phyloP scores from a whole-genome alignment of 2,113 vertebrate species.

The Leiothrix lutea region DNA sequence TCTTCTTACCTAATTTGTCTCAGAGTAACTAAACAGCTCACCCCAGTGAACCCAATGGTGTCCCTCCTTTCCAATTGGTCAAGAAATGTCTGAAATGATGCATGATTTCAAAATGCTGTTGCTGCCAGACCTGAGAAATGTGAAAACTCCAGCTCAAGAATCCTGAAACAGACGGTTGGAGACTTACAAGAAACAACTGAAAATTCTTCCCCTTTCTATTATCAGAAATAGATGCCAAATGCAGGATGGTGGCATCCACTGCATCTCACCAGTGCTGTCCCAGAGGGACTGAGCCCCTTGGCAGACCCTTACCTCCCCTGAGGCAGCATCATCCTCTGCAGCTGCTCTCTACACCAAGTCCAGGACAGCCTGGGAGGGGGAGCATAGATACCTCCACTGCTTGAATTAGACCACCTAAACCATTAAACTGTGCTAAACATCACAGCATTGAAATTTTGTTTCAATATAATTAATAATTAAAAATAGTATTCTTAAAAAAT shows the following conservation, averaged over 20 bases:
- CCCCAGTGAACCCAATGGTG: not conserved
- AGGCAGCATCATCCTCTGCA: not conserved
- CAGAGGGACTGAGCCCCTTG: not conserved
- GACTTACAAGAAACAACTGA: not conserved
- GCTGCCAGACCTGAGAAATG: not conserved
- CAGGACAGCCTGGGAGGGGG: not conserved
- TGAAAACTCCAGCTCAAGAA: not conserved
- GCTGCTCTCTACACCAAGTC: fast-evolving
- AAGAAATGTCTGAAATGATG: not conserved
- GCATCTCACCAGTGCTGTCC: not conserved
- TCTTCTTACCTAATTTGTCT: not conserved
- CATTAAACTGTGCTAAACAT: not conserved
- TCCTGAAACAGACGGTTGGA: not conserved
- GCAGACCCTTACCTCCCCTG: not conserved
- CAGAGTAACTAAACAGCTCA: not conserved
- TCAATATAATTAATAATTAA: not conserved
- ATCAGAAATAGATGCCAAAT: not conserved
- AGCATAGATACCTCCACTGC: not conserved
- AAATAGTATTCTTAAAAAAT: not conserved
- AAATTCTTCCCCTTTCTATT: not conserved
- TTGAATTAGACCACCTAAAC: not conserved
- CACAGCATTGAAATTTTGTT: not conserved
- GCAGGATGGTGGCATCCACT: not conserved
- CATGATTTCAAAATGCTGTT: not conserved
- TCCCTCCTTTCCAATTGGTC: not conserved